Conservation (phyloP, 2,888 invertebrate genomes). For the Dendrolimus pini region DNA sequence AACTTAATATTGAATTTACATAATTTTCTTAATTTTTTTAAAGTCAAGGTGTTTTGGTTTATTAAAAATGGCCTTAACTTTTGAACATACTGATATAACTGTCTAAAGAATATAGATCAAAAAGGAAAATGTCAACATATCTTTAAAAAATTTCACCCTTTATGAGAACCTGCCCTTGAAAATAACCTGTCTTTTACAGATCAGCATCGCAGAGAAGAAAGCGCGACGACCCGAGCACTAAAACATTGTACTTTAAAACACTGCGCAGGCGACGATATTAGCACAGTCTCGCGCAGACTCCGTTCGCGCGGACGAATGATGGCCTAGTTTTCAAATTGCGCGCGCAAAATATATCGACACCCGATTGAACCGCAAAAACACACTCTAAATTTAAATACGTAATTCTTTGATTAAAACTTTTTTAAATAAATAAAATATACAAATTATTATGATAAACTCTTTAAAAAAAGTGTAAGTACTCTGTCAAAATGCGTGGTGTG, state of each 20-base stretch:
- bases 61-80: no score
- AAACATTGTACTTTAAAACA: slow-evolving; percentile 20
- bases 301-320: slow-evolving; percentile 37
- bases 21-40: no score
- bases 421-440: slow-evolving; percentile 3
- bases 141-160: slow-evolving; percentile 3
- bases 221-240: slow-evolving; percentile 15
- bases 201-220: slow-evolving; percentile 21
- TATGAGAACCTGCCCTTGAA: slow-evolving; percentile 14
- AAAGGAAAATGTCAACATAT: not conserved
- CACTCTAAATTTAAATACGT: not conserved
- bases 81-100: no score
- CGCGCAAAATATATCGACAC: slow-evolving; percentile 11
- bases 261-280: slow-evolving; percentile 20
- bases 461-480: slow-evolving; percentile 2
- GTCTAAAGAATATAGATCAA: no score
- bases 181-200: slow-evolving; percentile 15
- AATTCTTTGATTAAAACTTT: not conserved
- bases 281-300: slow-evolving; percentile 29
- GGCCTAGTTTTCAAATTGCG: slow-evolving; percentile 11
- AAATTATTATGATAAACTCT: slow-evolving; percentile 9
- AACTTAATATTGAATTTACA: no score
- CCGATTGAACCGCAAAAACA: slow-evolving; percentile 1
- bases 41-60: no score
- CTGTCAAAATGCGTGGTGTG: slow-evolving; percentile 46